A percentile compares a stretch with the other conserved stretches of the same genome.
Conservation (phyloP, 2,888 invertebrate species). For the Scaptodrosophila latifasciaeformis region DNA sequence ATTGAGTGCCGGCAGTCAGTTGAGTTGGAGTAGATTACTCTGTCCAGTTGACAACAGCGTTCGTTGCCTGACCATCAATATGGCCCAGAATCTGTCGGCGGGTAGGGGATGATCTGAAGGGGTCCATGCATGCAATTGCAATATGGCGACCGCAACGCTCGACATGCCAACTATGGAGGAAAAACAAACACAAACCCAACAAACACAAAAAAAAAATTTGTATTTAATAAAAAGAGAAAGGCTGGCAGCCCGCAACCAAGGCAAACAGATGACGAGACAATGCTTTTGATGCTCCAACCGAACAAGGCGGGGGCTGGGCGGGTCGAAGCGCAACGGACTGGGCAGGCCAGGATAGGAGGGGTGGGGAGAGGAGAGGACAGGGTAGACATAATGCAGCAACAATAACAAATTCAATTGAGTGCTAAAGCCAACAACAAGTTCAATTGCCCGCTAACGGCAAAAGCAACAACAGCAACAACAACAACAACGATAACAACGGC, state of each 20-base stretch:
- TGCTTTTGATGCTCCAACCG: too few relatives aligned
- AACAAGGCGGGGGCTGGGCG: background rate
- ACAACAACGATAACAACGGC: constrained; percentile 22
- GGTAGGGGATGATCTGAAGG: background rate
- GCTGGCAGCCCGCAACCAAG: too few relatives aligned
- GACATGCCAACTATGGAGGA: constrained; percentile 13
- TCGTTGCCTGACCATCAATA: too few relatives aligned
- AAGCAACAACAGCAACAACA: constrained; percentile 16
- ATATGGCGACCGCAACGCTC: constrained; percentile 73
- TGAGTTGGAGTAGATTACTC: too few relatives aligned
- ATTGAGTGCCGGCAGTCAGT: too few relatives aligned
- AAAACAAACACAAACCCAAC: constrained; percentile 13
- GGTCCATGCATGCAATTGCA: constrained; percentile 66
- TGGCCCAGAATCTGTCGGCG: too few relatives aligned
- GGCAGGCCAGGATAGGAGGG: background rate
- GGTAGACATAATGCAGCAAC: constrained; percentile 31
- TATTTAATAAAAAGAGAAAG: too few relatives aligned
- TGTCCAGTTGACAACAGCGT: too few relatives aligned
- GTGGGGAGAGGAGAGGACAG: background rate
- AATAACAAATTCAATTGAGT: constrained; percentile 60
- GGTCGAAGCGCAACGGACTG: constrained; percentile 2
- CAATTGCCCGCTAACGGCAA: constrained; percentile 8
- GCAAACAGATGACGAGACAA: too few relatives aligned
- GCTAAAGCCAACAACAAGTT: constrained; percentile 61
- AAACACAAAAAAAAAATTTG: too few relatives aligned